Conservation (phyloP, 2,888 invertebrate genomes). For the Hecatera dysodea region DNA sequence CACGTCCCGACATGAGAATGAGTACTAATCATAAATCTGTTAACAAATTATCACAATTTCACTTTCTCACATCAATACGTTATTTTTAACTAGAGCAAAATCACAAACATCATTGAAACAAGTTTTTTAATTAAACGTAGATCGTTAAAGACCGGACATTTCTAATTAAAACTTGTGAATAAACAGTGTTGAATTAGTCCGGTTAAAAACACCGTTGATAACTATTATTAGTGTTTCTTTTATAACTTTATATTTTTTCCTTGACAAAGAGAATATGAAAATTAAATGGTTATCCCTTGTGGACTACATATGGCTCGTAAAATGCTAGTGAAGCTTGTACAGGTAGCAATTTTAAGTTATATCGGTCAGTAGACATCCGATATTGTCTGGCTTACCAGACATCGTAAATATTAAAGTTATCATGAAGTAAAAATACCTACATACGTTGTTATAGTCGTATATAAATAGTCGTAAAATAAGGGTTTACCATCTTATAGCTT, state of each 20-base stretch:
- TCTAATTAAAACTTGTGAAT: constrained; percentile 39
- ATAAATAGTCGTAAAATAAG: background rate
- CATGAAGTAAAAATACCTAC: background rate
- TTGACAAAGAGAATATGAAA: background rate
- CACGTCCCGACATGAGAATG: constrained; percentile 1
- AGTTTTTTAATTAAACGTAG: constrained; percentile 42
- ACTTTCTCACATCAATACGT: constrained; percentile 50
- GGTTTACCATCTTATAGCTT: background rate
- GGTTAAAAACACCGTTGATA: constrained; percentile 18
- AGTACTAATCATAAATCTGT: constrained; percentile 33
- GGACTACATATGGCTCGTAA: constrained; percentile 2
- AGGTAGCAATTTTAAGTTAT: background rate
- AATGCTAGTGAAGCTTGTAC: background rate
- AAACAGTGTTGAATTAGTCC: constrained; percentile 29
- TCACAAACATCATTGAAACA: constrained; percentile 40
- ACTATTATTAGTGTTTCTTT: background rate
- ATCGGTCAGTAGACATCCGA: background rate
- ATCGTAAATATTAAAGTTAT: background rate
- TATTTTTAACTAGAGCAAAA: constrained; percentile 32
- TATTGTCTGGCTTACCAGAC: background rate
- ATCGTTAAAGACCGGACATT: constrained; percentile 46
- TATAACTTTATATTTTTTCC: constrained; percentile 29
- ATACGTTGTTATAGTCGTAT: background rate
- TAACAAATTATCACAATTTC: constrained; percentile 31
- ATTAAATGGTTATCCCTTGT: constrained; percentile 4